These are phyloP conservation scores for Anneissia japonica DNA, from an alignment of 35 echinoderm and acorn worm genomes.

Conservation along the genomic window DNA sequence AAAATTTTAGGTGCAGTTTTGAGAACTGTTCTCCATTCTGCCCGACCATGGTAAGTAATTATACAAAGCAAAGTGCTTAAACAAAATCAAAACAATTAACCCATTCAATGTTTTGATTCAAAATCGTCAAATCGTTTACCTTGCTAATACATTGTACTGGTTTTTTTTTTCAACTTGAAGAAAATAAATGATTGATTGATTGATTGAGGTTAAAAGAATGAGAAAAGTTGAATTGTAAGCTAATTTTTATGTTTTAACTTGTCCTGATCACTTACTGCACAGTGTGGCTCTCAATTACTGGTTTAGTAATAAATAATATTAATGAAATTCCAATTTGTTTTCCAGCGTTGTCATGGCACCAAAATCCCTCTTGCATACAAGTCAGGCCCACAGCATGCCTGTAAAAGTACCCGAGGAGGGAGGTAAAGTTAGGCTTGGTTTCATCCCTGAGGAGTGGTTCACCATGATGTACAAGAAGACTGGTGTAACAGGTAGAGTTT, in stretches of 20 bases:
- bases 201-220: neutral
- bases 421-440: conserved; percentile 69
- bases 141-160: neutral
- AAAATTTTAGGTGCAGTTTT: conserved; percentile 48
- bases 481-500: conserved; percentile 81
- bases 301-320: neutral
- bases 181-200: neutral
- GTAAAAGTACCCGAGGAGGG: conserved; percentile 71
- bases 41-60: conserved; percentile 66
- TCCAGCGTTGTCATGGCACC: conserved; percentile 54
- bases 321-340: neutral
- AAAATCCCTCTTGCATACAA: conserved; percentile 54
- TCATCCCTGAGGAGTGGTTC: conserved; percentile 96
- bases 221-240: too few relatives aligned
- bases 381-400: conserved; percentile 34
- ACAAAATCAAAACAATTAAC: neutral
- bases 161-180: neutral
- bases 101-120: too few relatives aligned
- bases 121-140: too few relatives aligned
- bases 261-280: neutral
- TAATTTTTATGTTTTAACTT: neutral
- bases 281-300: neutral
- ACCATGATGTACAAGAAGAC: conserved; percentile 78
- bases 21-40: conserved; percentile 41
- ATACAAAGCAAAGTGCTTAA: neutral